Evolutionary conservation across 2,797 vertebrate species (phyloP).

Genomic region (Merluccius polli): DNA sequence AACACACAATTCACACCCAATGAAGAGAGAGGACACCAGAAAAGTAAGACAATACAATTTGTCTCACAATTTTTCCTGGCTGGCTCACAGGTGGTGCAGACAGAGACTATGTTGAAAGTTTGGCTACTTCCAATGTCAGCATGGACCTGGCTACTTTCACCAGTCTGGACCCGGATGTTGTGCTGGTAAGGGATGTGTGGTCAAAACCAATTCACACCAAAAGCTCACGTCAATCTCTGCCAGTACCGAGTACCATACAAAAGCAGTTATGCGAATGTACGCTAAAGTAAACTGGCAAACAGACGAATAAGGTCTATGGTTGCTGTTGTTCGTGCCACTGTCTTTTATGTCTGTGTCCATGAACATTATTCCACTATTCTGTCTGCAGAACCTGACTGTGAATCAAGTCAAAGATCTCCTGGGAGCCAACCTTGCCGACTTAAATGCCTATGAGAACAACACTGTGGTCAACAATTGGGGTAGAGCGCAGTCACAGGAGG

Average conservation of each 20-base stretch:
- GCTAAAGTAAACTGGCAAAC: background rate
- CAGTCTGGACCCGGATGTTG: constrained; percentile 39
- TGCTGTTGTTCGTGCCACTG: background rate
- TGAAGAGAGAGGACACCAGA: background rate
- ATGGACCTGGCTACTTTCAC: constrained; percentile 67
- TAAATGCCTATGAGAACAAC: constrained; percentile 61
- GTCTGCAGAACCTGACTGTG: constrained; percentile 58
- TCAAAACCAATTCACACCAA: background rate
- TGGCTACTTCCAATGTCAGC: constrained; percentile 44
- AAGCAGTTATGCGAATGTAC: background rate
- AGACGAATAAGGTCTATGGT: background rate
- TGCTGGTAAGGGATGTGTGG: constrained; percentile 54
- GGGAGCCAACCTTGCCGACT: constrained; percentile 50
- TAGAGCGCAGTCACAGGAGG: constrained; percentile 30
- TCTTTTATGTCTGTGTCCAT: background rate
- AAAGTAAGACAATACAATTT: background rate
- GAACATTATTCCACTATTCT: constrained; percentile 8
- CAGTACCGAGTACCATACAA: too few species aligned
- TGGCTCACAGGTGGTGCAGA: constrained; percentile 58
- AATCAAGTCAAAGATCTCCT: constrained; percentile 57
- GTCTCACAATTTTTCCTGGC: background rate
- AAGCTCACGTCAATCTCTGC: too few species aligned
- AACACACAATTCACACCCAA: background rate
- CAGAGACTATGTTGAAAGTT: background rate
- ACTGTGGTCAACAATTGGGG: constrained; percentile 53